Evolutionary conservation across 2,888 invertebrate genomes (phyloP).

Genomic region (Drosophila testacea): DNA sequence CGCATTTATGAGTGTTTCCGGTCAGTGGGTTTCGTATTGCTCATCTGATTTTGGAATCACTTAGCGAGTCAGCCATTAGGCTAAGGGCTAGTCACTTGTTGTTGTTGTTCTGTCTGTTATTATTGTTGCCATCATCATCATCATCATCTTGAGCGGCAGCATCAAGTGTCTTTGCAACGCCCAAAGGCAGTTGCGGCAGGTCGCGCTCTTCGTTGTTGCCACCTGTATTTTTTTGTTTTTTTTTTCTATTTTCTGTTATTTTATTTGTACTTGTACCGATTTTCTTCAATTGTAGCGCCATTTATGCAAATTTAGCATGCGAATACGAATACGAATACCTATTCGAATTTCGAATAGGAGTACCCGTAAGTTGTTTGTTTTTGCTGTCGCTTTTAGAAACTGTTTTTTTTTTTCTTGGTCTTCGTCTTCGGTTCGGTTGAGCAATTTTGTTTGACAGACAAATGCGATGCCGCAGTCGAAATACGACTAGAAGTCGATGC

Average conservation of each 20-base stretch:
- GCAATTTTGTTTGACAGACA: slow-evolving; percentile 82
- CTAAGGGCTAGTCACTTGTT: slow-evolving; percentile 39
- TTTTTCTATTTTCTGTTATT: slow-evolving; percentile 50
- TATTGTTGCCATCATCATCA: slow-evolving; percentile 24
- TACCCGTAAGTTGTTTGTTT: slow-evolving; percentile 72
- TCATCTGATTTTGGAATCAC: slow-evolving; percentile 48
- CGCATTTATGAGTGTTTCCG: slow-evolving; percentile 80
- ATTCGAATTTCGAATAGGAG: slow-evolving; percentile 9
- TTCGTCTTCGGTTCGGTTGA: slow-evolving; percentile 61
- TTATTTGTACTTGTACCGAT: slow-evolving; percentile 78
- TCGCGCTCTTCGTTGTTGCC: slow-evolving; percentile 49
- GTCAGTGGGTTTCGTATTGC: slow-evolving; percentile 57
- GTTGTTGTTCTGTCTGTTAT: neutral
- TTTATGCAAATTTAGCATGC: slow-evolving; percentile 77
- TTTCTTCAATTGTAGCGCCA: slow-evolving; percentile 78
- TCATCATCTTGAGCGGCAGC: slow-evolving; percentile 9
- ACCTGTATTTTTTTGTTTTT: slow-evolving; percentile 48
- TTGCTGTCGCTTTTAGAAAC: slow-evolving; percentile 67
- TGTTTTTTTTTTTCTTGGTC: slow-evolving; percentile 21
- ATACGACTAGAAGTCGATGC: slow-evolving; percentile 16
- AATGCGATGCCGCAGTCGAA: slow-evolving; percentile 59
- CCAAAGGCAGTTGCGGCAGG: slow-evolving; percentile 65
- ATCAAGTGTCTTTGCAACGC: slow-evolving; percentile 41
- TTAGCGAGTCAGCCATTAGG: slow-evolving; percentile 60
- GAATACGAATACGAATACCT: slow-evolving; percentile 40